phyloP scores from a whole-genome alignment of 1,140 invertebrate genomes.

The Chlorops oryzae region DNA sequence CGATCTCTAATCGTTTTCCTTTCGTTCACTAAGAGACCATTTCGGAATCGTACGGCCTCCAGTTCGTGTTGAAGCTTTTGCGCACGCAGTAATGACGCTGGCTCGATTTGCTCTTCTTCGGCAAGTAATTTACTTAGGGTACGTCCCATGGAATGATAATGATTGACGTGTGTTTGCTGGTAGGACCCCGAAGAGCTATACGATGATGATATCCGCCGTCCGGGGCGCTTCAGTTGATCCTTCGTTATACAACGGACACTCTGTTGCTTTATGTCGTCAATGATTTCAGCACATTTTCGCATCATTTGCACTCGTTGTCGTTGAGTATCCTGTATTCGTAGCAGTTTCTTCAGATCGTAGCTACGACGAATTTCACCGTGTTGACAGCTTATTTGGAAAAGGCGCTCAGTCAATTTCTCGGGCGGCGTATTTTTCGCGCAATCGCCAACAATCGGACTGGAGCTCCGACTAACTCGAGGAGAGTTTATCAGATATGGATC shows the following conservation, averaged over 20 bases:
- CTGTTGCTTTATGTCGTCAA: constrained; percentile 32
- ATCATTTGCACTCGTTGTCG: constrained; percentile 39
- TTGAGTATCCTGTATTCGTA: constrained; percentile 29
- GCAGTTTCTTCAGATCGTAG: constrained; percentile 68
- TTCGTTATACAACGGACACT: constrained; percentile 38
- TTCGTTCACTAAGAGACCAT: constrained; percentile 54
- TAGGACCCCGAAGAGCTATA: constrained; percentile 14
- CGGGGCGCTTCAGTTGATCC: constrained; percentile 30
- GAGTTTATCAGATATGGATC: constrained; percentile 26
- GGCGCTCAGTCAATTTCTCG: constrained; percentile 30
- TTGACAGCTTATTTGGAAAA: constrained; percentile 39
- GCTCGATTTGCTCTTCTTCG: constrained; percentile 36
- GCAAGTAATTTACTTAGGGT: constrained; percentile 33
- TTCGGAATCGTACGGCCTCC: constrained; percentile 55
- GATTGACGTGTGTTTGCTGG: constrained; percentile 18
- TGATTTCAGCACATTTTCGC: constrained; percentile 46
- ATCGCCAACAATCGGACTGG: constrained; percentile 20
- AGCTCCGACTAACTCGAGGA: constrained; percentile 27
- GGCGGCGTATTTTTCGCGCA: constrained; percentile 22
- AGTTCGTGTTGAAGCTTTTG: constrained; percentile 52
- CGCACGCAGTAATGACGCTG: constrained; percentile 47
- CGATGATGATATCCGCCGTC: constrained; percentile 25
- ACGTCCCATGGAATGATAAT: constrained; percentile 43
- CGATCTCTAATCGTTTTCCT: constrained; percentile 52
- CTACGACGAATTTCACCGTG: constrained; percentile 60